Evolutionary conservation across 2,888 invertebrate genomes (phyloP), one percentile per base, ranked within the genome.

Genomic region (Limnephilus rhombicus): DNA sequence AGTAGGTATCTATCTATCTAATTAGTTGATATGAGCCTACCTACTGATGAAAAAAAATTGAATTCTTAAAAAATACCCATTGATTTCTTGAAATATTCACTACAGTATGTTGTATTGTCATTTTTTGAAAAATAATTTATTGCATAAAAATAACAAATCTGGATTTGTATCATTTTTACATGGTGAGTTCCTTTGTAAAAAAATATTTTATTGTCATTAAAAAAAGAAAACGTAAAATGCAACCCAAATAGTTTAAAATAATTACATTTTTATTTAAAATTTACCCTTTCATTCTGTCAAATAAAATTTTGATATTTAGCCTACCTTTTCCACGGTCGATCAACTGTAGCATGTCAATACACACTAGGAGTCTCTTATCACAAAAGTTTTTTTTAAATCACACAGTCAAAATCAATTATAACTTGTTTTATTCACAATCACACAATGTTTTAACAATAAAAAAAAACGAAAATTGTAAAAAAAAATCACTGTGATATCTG

Each of bases 241-340:
- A 12, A 45, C 12, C 11, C 12, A 45, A 12, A 45, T 45, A 45
- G 12, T 45, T 45, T 9, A 7, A 41, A 41, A 45, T 45, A 45
- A 45, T 45, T 45, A 7, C 12, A 45, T 49, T 87, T 31, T n/a
- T 53, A 24, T 29, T 29, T 2, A 86, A 83, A 90, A 24, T 49
- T n/a, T 24, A 24, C 24, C 7, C 9, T 24, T 68, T 24, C 68
- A 68, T n/a, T 68, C 68, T n/a, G 3, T 53, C 31, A 41, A 49
- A 49, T 34, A 45, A 86, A 37, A 0, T 34, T 31, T 24, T 15
- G 11, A 45, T 12, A 5, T 15, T 87, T 45, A 68, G 34, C 90
- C 88, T 92, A 93, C 93, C 93, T 93, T 93, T 93, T 82, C 93
- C 92, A 45, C 93, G 92, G 86, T 93, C 93, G 45, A 93, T 93